A percentile compares a stretch with the other conserved stretches of the same genome.
Evolutionary conservation across 2,797 vertebrate genomes (phyloP).

Genomic region (Sparus aurata): DNA sequence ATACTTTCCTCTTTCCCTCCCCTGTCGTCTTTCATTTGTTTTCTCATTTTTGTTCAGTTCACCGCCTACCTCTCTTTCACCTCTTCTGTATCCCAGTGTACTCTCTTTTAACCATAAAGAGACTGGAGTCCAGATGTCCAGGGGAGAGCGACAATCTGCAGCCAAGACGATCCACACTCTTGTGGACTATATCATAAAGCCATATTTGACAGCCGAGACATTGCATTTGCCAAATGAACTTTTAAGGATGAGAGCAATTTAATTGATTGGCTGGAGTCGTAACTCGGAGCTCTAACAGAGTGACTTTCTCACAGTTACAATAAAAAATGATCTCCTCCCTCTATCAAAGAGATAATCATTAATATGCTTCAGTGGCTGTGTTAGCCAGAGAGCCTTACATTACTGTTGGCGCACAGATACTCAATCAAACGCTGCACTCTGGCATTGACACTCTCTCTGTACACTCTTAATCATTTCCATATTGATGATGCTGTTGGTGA

Average conservation of each 20-base stretch:
- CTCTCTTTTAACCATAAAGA: neutral
- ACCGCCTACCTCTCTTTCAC: neutral
- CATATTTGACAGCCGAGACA: conserved; percentile 36
- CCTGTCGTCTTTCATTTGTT: neutral
- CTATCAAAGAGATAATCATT: conserved; percentile 56
- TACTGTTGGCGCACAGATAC: conserved; percentile 13
- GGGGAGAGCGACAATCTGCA: neutral
- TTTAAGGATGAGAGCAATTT: conserved; percentile 48
- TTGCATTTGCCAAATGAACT: conserved; percentile 48
- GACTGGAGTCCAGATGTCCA: neutral
- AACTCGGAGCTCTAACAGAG: conserved; percentile 33
- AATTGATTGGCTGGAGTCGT: conserved; percentile 50
- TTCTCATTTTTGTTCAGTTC: neutral
- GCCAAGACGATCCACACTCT: conserved; percentile 11
- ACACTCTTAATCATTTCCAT: neutral
- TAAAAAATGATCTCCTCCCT: conserved; percentile 41
- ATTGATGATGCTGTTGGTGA: conserved; percentile 5
- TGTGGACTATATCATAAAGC: conserved; percentile 40
- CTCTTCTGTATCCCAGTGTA: neutral
- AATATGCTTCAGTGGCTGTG: conserved; percentile 32
- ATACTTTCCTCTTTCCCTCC: neutral
- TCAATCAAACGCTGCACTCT: conserved; percentile 35
- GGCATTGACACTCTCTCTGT: conserved; percentile 1
- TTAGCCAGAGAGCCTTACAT: conserved; percentile 30
- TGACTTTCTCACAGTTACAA: conserved; percentile 37